Evolutionary conservation across 1,140 invertebrate species (phyloP), one percentile per base, ranked within the genome.

Genomic region (Laupala kohalensis): DNA sequence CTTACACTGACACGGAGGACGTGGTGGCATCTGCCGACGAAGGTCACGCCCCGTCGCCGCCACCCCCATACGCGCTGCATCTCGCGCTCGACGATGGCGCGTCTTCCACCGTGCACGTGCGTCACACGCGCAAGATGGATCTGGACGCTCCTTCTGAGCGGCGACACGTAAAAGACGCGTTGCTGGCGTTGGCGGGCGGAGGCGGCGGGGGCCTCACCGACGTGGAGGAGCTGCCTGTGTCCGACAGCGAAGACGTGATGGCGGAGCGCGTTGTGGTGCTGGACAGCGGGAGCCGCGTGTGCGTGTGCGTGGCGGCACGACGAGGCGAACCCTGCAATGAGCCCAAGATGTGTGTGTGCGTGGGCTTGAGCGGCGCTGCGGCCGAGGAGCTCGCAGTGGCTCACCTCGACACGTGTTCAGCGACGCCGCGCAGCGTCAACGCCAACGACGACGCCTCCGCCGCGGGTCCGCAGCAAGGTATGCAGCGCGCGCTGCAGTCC

Each of bases 1-100:
- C 67, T 67, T 75, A 74, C 15, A 86, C 84, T 4, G 85, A 86
- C 73, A 77, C 79, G 12, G 86, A 87, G 78, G 84, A 86, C 67
- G 74, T 86, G 25, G 78, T 80, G 65, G 79, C 79, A 9, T 86
- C 85, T 6, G 81, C 80, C 69, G 83, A 84, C 27, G 85, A 84
- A 70, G 82, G 81, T 67, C 69, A 71, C 12, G 69, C 71, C 29
- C 69, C 72, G 37, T 28, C 74, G 6, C 76, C 75, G 27, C 73
- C 73, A 25, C 78, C 78, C 30, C 77, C 78, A 37, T 75, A 74
- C 69, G 77, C 80, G 72, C 74, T 81, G 19, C 53, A 68, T 69
- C 76, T 77, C 64, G 77, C 80, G 75, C 73, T 82, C 12, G 79
- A 83, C 68, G 80, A 82, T 70, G 77, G 78, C 68, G 78, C 76